These are phyloP conservation scores for Heliconius charithonia DNA, from an alignment of 2,888 invertebrate genomes.

Conservation along the genomic window DNA sequence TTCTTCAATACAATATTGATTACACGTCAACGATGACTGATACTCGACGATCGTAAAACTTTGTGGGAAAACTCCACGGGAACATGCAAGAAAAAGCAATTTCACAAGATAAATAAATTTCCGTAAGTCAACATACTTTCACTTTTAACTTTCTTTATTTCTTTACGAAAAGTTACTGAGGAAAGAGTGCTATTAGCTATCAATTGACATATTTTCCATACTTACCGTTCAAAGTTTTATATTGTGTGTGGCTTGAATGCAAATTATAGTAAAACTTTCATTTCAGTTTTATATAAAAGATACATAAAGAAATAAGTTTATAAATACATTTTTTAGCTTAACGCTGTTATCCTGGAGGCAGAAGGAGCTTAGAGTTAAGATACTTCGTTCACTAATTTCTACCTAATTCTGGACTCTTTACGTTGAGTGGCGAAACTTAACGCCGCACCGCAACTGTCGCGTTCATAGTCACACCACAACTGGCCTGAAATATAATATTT, in stretches of 20 bases:
- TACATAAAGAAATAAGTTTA: too few species aligned
- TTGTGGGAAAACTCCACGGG: conserved; percentile 6
- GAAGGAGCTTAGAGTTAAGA: too few species aligned
- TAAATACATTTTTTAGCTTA: too few species aligned
- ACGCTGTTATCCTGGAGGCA: too few species aligned
- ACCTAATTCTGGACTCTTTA: too few species aligned
- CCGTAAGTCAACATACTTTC: conserved; percentile 24
- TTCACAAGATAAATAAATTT: conserved; percentile 25
- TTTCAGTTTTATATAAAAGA: neutral
- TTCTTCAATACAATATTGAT: conserved; percentile 10
- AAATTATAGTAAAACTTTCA: neutral
- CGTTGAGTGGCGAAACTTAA: too few species aligned
- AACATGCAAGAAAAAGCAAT: conserved; percentile 25
- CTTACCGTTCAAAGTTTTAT: conserved; percentile 3
- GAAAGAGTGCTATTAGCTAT: conserved; percentile 17
- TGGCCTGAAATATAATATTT: too few species aligned
- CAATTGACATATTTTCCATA: conserved; percentile 15
- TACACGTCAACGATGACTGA: conserved; percentile 16
- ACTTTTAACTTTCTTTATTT: conserved; percentile 22
- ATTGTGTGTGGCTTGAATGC: neutral
- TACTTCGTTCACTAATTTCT: too few species aligned
- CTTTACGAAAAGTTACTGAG: neutral
- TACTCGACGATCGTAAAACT: conserved; percentile 22
- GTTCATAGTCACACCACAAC: too few species aligned
- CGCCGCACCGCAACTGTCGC: too few species aligned